phyloP scores from a whole-genome alignment of 2,888 invertebrate species.

The Scaptomyza parva region DNA sequence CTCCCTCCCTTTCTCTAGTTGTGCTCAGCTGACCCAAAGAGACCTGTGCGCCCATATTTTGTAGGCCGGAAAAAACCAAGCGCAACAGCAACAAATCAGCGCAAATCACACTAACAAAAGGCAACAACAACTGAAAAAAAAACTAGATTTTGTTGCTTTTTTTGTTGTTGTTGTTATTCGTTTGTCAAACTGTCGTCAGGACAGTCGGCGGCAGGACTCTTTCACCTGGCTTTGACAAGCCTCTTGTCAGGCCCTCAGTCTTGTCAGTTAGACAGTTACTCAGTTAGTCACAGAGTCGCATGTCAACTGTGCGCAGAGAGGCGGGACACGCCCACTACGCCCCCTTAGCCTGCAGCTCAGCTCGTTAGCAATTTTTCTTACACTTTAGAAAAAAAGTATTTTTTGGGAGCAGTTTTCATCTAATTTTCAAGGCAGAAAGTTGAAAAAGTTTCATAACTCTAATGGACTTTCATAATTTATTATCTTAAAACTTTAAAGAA shows the following conservation, averaged over 20 bases:
- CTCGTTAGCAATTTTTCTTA: constrained; percentile 32
- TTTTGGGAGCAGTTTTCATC: too few species aligned
- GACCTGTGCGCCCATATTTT: constrained; percentile 47
- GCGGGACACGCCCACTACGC: constrained; percentile 3
- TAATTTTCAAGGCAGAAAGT: background rate
- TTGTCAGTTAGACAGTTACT: constrained; percentile 44
- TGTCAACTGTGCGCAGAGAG: constrained; percentile 10
- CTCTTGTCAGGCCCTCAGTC: constrained; percentile 24
- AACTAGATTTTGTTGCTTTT: constrained; percentile 1
- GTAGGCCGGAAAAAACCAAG: constrained; percentile 60
- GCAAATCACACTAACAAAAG: constrained; percentile 73
- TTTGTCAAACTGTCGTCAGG: constrained; percentile 52
- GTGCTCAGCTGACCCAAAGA: constrained; percentile 71
- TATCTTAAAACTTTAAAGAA: background rate
- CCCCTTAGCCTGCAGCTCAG: constrained; percentile 2
- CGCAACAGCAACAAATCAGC: constrained; percentile 73
- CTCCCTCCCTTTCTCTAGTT: background rate
- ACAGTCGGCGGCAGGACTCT: constrained; percentile 25
- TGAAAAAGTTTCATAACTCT: background rate
- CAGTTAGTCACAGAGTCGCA: constrained; percentile 28
- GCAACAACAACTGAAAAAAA: too few species aligned
- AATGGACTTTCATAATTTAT: background rate
- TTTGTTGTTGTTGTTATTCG: constrained; percentile 33
- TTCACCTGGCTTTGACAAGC: constrained; percentile 46
- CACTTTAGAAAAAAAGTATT: background rate